Percentiles rank a stretch among this genome's conserved stretches.
These are phyloP conservation scores for Craniophora ligustri DNA, from an alignment of 2,888 invertebrate genomes.

Conservation along the genomic window DNA sequence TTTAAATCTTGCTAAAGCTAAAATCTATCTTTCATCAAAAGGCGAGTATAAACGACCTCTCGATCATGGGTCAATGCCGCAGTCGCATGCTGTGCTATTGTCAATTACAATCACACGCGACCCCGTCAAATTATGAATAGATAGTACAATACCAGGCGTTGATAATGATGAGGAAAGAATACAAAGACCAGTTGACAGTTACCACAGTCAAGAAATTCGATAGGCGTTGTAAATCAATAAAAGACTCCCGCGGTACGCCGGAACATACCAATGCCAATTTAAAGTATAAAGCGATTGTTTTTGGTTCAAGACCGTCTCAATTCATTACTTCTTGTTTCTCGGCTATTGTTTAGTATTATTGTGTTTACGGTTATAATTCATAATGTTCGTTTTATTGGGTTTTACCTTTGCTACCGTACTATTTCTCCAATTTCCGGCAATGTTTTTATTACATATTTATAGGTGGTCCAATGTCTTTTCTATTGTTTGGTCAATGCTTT, in stretches of 20 bases:
- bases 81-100: constrained; percentile 19
- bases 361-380: constrained; percentile 18
- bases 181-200: constrained; percentile 18
- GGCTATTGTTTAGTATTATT: constrained; percentile 38
- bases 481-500: too few species aligned
- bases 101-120: constrained; percentile 38
- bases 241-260: constrained; percentile 24
- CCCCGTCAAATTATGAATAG: constrained; percentile 45
- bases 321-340: constrained; percentile 46
- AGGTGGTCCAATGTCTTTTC: constrained; percentile 1
- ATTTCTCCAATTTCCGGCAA: constrained; percentile 9
- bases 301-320: constrained; percentile 56
- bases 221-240: constrained; percentile 34
- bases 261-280: constrained; percentile 47
- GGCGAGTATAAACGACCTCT: constrained; percentile 13
- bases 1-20: not conserved
- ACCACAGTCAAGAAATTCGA: constrained; percentile 32
- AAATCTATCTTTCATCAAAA: not conserved
- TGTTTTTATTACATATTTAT: constrained; percentile 1
- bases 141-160: constrained; percentile 33
- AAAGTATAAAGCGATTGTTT: constrained; percentile 46
- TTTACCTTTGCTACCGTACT: constrained; percentile 3
- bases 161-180: constrained; percentile 33
- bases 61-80: constrained; percentile 28
- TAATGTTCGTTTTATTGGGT: constrained; percentile 14